Evolutionary conservation across 2,797 vertebrate genomes (phyloP).

Genomic region (Stomatorhinus walkeri): DNA sequence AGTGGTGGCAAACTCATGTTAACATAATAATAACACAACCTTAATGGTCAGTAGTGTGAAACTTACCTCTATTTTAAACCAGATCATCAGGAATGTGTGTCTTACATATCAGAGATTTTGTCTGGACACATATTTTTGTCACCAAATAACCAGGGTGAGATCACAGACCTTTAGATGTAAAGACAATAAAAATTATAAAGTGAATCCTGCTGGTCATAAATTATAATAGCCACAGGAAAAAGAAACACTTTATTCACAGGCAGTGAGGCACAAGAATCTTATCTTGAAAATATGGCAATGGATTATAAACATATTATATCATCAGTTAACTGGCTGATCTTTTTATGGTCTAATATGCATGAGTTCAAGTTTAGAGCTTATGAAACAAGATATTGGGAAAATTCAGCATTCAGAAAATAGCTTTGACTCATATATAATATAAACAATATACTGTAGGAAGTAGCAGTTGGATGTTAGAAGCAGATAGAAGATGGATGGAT

Average conservation of each 20-base stretch:
- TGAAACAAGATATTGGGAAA: neutral
- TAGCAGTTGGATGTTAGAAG: neutral
- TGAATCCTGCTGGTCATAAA: neutral
- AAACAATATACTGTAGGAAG: neutral
- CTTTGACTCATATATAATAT: neutral
- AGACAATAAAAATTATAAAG: neutral
- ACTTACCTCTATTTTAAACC: neutral
- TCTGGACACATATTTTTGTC: neutral
- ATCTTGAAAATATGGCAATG: neutral
- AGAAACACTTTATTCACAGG: neutral
- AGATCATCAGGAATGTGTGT: neutral
- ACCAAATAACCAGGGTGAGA: neutral
- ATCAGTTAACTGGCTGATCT: neutral
- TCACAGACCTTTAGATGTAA: neutral
- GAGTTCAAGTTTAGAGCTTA: neutral
- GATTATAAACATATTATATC: neutral
- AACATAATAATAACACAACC: neutral
- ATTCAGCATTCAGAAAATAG: neutral
- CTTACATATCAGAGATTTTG: neutral
- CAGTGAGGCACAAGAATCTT: neutral
- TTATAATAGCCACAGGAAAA: neutral
- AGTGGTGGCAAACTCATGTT: neutral
- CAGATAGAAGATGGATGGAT: neutral
- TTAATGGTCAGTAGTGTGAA: neutral
- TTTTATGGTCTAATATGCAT: neutral